A percentile compares a stretch with the other conserved stretches of the same genome.
phyloP scores from a whole-genome alignment of 2,888 invertebrate genomes.

The Hydrotaea diabolus region DNA sequence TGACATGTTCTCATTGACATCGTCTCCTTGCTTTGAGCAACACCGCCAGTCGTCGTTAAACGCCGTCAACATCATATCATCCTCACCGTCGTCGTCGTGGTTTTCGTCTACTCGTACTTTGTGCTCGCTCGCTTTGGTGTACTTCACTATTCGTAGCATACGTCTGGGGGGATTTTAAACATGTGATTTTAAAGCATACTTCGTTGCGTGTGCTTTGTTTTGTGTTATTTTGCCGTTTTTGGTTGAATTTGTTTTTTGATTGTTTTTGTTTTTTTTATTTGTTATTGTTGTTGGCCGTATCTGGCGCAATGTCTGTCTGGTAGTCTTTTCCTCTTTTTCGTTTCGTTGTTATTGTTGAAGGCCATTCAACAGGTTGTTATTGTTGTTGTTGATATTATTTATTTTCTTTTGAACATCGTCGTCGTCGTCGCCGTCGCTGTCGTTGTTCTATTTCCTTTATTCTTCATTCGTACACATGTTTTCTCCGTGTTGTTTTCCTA shows the following conservation, averaged over 20 bases:
- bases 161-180: constrained; percentile 48
- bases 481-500: constrained; percentile 35
- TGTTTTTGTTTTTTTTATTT: constrained; percentile 46
- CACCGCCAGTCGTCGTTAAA: neutral
- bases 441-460: constrained; percentile 41
- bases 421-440: constrained; percentile 66
- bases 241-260: constrained; percentile 26
- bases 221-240: constrained; percentile 46
- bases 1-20: neutral
- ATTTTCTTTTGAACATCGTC: constrained; percentile 50
- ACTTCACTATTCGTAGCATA: constrained; percentile 49
- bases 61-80: constrained; percentile 46
- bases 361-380: constrained; percentile 60
- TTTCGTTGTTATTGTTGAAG: constrained; percentile 50
- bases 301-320: constrained; percentile 50
- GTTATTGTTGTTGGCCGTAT: constrained; percentile 21
- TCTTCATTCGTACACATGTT: constrained; percentile 55
- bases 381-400: constrained; percentile 63
- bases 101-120: constrained; percentile 51
- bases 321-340: constrained; percentile 45
- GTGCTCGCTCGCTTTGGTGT: neutral
- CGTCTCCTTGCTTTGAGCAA: neutral
- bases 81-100: constrained; percentile 54
- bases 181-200: constrained; percentile 59
- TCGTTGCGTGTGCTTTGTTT: constrained; percentile 54